A percentile compares a stretch with the other conserved stretches of the same genome.
Evolutionary conservation across 2,888 invertebrate species (phyloP).

Genomic region (Lepeophtheirus nordmannii): DNA sequence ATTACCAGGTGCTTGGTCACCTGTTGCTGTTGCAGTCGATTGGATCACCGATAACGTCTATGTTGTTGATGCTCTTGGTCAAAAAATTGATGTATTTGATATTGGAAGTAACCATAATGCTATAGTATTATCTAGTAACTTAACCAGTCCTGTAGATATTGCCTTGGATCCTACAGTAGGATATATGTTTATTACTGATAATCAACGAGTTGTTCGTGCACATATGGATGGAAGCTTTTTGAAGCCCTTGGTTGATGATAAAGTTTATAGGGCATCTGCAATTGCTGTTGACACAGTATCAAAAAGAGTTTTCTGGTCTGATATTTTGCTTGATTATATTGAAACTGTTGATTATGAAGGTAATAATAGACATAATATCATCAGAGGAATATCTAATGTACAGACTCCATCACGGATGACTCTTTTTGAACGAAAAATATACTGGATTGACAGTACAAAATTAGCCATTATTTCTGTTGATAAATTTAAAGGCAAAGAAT

Average conservation of each 20-base stretch:
- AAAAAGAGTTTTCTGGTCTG: conserved; percentile 87
- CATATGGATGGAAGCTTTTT: conserved; percentile 86
- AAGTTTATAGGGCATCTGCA: conserved; percentile 82
- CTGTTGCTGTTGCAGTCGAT: conserved; percentile 80
- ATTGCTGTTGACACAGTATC: conserved; percentile 78
- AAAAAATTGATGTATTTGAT: conserved; percentile 86
- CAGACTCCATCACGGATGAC: conserved; percentile 65
- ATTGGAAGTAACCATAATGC: conserved; percentile 71
- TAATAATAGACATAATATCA: conserved; percentile 45
- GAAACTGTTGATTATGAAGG: conserved; percentile 90
- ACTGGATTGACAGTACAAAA: conserved; percentile 80
- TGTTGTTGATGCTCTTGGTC: conserved; percentile 77
- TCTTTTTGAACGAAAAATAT: conserved; percentile 68
- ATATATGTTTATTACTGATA: conserved; percentile 42
- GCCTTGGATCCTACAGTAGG: conserved; percentile 83
- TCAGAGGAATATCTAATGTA: conserved; percentile 48
- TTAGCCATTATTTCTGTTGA: conserved; percentile 74
- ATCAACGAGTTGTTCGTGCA: conserved; percentile 48
- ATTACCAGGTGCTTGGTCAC: conserved; percentile 70
- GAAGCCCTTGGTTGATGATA: conserved; percentile 68
- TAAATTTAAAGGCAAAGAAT: conserved; percentile 61
- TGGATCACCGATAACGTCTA: conserved; percentile 94
- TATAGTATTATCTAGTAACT: conserved; percentile 73
- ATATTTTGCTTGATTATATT: conserved; percentile 82
- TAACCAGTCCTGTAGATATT: conserved; percentile 77